phyloP scores from a whole-genome alignment of 2,113 vertebrate genomes.

The Asarcornis scutulata region DNA sequence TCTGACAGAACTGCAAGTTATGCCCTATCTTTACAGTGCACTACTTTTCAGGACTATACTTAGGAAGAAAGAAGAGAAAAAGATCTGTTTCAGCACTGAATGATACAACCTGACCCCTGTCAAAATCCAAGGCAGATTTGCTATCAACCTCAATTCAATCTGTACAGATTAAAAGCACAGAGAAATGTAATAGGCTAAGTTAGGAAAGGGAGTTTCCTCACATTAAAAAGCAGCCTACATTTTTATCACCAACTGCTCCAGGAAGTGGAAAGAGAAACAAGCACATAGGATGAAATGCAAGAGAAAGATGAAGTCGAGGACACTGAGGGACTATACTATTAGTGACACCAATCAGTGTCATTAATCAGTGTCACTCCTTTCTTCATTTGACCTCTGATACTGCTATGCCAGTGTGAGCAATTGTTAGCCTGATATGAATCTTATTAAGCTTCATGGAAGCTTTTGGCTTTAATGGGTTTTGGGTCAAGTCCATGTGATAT shows the following conservation, averaged over 20 bases:
- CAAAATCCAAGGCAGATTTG: background rate
- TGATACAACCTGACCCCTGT: background rate
- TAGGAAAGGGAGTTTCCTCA: background rate
- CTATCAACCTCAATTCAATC: background rate
- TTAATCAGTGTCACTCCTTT: background rate
- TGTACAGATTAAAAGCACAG: background rate
- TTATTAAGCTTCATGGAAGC: background rate
- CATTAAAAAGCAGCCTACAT: background rate
- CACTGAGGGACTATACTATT: background rate
- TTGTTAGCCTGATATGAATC: background rate
- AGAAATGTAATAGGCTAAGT: background rate
- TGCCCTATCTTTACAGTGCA: background rate
- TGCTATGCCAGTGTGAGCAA: background rate
- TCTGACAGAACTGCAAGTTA: background rate
- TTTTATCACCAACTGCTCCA: background rate
- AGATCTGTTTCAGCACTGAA: background rate
- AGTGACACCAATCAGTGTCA: background rate
- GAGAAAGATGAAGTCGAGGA: background rate
- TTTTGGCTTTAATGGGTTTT: background rate
- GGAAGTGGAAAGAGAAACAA: background rate
- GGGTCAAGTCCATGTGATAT: accelerated
- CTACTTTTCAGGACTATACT: background rate
- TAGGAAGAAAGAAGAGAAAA: background rate
- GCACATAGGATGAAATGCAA: background rate
- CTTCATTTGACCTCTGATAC: background rate